Percentiles rank a stretch among this genome's conserved stretches.
Evolutionary conservation across 2,797 vertebrate species (phyloP).

Genomic region (Poecilia gillii): DNA sequence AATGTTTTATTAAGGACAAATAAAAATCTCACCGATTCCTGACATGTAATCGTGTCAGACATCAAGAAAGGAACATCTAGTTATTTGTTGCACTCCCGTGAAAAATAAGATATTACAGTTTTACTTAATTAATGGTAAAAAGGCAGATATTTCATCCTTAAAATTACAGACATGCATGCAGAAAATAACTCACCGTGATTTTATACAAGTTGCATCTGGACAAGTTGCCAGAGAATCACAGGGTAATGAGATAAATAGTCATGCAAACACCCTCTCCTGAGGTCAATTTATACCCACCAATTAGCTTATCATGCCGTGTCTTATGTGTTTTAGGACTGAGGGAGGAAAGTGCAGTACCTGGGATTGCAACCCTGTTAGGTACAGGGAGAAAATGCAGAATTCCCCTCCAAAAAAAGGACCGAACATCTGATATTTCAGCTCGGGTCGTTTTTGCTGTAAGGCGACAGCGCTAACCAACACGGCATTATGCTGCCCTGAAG

Average conservation of each 20-base stretch:
- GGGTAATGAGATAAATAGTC: conserved; percentile 7
- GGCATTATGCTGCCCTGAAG: conserved; percentile 19
- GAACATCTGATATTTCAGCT: conserved; percentile 8
- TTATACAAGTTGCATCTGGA: neutral
- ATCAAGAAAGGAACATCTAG: conserved; percentile 8
- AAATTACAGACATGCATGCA: neutral
- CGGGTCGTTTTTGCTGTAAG: conserved; percentile 5
- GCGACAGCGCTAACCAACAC: conserved; percentile 12
- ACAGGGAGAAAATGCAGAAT: neutral
- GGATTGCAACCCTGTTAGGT: neutral
- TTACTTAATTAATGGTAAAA: conserved; percentile 15
- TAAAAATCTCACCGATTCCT: conserved; percentile 3
- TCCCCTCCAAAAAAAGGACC: neutral
- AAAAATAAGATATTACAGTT: conserved; percentile 13
- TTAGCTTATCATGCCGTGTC: neutral
- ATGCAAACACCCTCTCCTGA: neutral
- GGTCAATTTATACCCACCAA: neutral
- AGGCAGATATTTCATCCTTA: neutral
- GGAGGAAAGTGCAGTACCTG: neutral
- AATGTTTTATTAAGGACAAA: conserved; percentile 12
- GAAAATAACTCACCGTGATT: neutral
- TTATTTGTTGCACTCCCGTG: neutral
- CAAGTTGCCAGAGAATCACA: neutral
- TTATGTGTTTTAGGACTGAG: conserved; percentile 5
- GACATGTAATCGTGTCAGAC: conserved; percentile 25